Evolutionary conservation across 2,113 vertebrate species (phyloP), one percentile per base, ranked within the genome.

Genomic region (Bubo bubo): DNA sequence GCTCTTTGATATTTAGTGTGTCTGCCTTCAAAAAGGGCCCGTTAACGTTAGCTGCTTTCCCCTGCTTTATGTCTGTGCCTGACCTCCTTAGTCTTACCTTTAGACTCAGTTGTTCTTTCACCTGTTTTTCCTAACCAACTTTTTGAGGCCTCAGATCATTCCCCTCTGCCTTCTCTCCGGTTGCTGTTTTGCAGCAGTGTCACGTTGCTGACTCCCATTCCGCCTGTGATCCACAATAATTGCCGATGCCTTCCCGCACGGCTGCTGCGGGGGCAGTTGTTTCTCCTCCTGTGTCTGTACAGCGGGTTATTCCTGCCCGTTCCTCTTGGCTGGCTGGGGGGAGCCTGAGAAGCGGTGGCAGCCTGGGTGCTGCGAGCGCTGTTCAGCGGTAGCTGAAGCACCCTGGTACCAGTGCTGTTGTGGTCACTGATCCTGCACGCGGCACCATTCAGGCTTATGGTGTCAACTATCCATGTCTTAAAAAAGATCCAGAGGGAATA

Each of bases 251-350:
- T 60, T 80, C 53, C 73, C 70, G 34, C 1, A 14, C 3, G 32
- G 9, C 32, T 39, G n/a, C 53, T 83, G 43, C 10, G 3, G 2
- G 13, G 14, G 60, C 35, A 5, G 35, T 10, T n/a, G 28, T 60
- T 83, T 43, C 39, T 55, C 50, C 19, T 20, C 37, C 49, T n/a
- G 23, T 24, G 2, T 32, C 50, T 62, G 71, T 24, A 5, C 62
- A 75, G 30, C 52, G 34, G n/a, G 23, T n/a, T 55, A 8, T 10
- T 64, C 77, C 26, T 47, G 19, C 39, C 9, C 58, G 34, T 28
- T 23, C 19, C 13, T 35, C 0, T 3, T 2, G n/a, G 35, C 13
- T 9, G 43, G 2, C 22, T 32, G 56, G 14, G 22, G 68, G 23
- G 28, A 47, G 22, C 75, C 16, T 9, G 45, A 21, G 72, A 19